phyloP scores from a whole-genome alignment of 2,888 invertebrate genomes.

The Xanthorhoe spadicearia region DNA sequence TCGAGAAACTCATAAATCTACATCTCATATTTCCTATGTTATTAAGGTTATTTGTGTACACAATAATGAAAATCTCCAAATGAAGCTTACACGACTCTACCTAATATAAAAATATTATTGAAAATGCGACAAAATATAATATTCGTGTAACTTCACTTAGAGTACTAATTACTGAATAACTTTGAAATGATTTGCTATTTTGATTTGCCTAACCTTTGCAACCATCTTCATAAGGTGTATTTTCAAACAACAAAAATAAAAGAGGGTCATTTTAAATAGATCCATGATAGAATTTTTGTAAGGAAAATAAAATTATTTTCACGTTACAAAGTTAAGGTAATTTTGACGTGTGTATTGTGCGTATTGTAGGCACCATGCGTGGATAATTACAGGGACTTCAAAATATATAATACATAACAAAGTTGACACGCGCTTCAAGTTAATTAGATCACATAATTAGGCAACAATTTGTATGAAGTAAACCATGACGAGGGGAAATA shows the following conservation, averaged over 20 bases:
- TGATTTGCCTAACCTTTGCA: conserved; percentile 36
- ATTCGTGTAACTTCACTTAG: conserved; percentile 67
- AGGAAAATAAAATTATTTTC: conserved; percentile 19
- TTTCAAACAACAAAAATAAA: conserved; percentile 34
- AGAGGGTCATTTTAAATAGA: background rate
- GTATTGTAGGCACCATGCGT: conserved; percentile 18
- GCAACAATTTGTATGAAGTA: conserved; percentile 12
- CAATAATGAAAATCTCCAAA: conserved; percentile 41
- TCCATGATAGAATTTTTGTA: conserved; percentile 46
- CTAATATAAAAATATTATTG: conserved; percentile 60
- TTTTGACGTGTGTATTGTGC: conserved; percentile 44
- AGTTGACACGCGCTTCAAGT: conserved; percentile 12
- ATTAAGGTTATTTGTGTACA: background rate
- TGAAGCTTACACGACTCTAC: conserved; percentile 57
- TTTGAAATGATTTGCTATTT: conserved; percentile 42
- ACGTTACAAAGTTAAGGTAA: conserved; percentile 61
- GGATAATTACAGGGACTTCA: conserved; percentile 23
- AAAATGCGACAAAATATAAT: conserved; percentile 63
- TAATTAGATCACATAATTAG: conserved; percentile 22
- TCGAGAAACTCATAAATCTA: too few relatives aligned
- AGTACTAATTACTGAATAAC: conserved; percentile 60
- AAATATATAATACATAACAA: background rate
- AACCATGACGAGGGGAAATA: conserved; percentile 1
- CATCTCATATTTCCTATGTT: background rate
- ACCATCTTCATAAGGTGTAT: conserved; percentile 42